Evolutionary conservation across 2,888 invertebrate species (phyloP).

Genomic region (Pyrochroa serraticornis): DNA sequence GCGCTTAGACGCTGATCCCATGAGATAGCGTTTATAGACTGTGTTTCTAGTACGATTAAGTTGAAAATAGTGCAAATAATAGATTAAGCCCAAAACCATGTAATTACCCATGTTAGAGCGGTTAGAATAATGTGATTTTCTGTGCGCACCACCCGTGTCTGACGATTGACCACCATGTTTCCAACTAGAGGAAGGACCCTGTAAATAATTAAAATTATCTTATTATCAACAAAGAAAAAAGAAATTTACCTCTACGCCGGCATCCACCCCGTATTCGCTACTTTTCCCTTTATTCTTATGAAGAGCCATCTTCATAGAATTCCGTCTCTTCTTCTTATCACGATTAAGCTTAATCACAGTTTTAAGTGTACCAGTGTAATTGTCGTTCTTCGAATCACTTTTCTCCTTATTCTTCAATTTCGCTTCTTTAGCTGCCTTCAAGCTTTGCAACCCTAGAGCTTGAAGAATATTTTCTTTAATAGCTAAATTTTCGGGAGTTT

Average conservation of each 20-base stretch:
- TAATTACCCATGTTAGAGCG: constrained; percentile 66
- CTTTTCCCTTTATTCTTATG: constrained; percentile 67
- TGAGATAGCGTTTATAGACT: too few relatives aligned
- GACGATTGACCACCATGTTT: constrained; percentile 55
- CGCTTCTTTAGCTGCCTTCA: constrained; percentile 75
- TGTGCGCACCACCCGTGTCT: constrained; percentile 68
- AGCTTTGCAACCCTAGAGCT: constrained; percentile 75
- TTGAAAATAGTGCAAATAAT: constrained; percentile 33
- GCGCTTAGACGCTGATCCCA: too few relatives aligned
- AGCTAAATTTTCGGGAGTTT: constrained; percentile 45
- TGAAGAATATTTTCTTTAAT: constrained; percentile 75
- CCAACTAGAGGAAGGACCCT: constrained; percentile 56
- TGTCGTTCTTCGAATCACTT: constrained; percentile 39
- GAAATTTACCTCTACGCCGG: constrained; percentile 63
- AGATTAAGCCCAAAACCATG: constrained; percentile 57
- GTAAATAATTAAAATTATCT: constrained; percentile 46
- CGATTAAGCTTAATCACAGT: constrained; percentile 82
- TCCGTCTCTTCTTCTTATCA: constrained; percentile 70
- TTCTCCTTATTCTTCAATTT: constrained; percentile 52
- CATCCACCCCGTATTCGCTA: constrained; percentile 60
- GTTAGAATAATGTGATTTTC: constrained; percentile 79
- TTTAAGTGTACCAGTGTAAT: constrained; percentile 81
- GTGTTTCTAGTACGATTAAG: constrained; percentile 35
- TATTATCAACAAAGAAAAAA: not conserved
- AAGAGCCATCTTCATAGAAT: constrained; percentile 80